Evolutionary conservation across 2,797 vertebrate genomes (phyloP), one percentile per base, ranked within the genome.

Genomic region (Sebastes diaconus): DNA sequence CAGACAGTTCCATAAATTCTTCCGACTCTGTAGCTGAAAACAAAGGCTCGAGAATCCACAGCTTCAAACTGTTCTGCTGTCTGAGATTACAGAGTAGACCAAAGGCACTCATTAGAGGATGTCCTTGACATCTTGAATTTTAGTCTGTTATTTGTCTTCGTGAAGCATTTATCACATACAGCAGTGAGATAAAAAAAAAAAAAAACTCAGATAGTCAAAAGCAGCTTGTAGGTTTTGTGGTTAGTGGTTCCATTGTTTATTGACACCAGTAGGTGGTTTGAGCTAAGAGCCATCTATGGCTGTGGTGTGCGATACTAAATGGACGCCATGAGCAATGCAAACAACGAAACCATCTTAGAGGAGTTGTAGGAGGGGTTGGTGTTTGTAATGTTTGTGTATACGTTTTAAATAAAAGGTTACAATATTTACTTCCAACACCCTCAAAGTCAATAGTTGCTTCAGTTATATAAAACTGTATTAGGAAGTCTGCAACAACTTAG

Each of bases 31-130:
- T 54, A 68, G 58, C 32, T 66, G 22, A 60, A 81, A 64, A 65
- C 57, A 11, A 60, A 36, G 46, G 77, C 65, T 75, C 5, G 27
- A 77, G 61, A 77, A 79, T 71, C 30, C 14, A 16, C 60, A 14
- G 59, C 18, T 36, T 74, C 63, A 36, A 81, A 72, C n/a, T 75
- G 55, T 76, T 59, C 66, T 63, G 27, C 52, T 81, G 46, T 68
- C 27, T 68, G 57, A 83, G 73, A 82, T 83, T 82, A 80, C 57
- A 85, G 72, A 72, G 61, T 69, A 69, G 29, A 80, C 5, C 8
- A 66, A 39, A 77, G 65, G 55, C 68, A 29, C 58, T 73, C 67
- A 83, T 83, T 69, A 83, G 55, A 71, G 70, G 32, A 77, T 74
- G 71, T 71, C 29, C 57, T 73, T 76, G 30, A 70, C 65, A 79